These are phyloP conservation scores for Diorhabda elongata DNA, from an alignment of 1,140 invertebrate genomes.

Conservation along the genomic window DNA sequence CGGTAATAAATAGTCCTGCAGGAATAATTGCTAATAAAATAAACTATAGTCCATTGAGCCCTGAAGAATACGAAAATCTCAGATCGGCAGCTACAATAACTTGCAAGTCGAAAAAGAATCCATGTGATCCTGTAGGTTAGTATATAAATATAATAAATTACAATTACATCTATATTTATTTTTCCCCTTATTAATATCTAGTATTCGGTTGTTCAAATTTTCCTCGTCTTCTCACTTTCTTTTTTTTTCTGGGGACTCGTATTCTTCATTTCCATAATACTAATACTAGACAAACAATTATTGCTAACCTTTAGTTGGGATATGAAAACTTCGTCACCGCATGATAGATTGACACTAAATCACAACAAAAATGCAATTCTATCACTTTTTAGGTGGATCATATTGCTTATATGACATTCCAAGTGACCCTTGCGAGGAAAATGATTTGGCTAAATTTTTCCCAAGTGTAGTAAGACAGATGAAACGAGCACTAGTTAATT, in stretches of 20 bases:
- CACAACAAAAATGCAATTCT: no score
- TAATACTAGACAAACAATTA: no score
- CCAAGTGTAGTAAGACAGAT: slow-evolving; percentile 47
- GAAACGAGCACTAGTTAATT: slow-evolving; percentile 47
- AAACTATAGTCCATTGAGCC: slow-evolving; percentile 34
- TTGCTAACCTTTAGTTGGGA: no score
- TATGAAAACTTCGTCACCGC: no score
- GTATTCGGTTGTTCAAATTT: no score
- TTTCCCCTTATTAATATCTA: no score
- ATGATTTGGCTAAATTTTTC: slow-evolving; percentile 52
- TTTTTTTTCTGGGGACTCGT: no score
- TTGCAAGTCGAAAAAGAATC: slow-evolving; percentile 44
- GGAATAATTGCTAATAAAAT: slow-evolving; percentile 36
- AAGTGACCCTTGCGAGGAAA: slow-evolving; percentile 61
- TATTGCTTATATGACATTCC: slow-evolving; percentile 62
- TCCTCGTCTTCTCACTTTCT: no score
- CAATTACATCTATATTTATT: no score
- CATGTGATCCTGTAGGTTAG: slow-evolving; percentile 43
- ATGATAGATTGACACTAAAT: no score
- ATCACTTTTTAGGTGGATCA: slow-evolving; percentile 32
- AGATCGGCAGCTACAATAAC: slow-evolving; percentile 43
- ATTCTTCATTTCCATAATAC: no score
- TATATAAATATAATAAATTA: not conserved
- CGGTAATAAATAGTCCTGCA: slow-evolving; percentile 38
- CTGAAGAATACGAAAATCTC: slow-evolving; percentile 37